Conservation (phyloP, 2,113 vertebrate genomes). For the Cyphomyrus plagiostoma region DNA sequence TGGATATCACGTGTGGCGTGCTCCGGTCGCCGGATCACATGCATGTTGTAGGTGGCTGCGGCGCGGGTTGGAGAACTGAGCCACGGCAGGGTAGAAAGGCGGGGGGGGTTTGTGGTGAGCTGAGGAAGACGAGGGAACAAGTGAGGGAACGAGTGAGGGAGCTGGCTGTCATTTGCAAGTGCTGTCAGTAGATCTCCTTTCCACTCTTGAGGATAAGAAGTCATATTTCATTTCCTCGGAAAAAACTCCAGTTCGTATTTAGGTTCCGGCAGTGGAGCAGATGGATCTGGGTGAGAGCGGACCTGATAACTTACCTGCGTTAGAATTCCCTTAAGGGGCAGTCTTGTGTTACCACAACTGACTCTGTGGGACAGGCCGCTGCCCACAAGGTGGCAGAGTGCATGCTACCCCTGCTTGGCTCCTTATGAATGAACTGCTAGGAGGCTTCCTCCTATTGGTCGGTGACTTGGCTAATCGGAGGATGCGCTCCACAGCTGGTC, state of each 20-base stretch:
- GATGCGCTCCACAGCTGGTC: slow-evolving; percentile 25
- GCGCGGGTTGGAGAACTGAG: slow-evolving; percentile 22
- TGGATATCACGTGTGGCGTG: slow-evolving; percentile 64
- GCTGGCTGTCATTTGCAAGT: neutral
- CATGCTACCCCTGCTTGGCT: slow-evolving; percentile 43
- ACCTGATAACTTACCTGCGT: neutral
- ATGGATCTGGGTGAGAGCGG: neutral
- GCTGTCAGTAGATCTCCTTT: neutral
- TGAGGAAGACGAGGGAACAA: neutral
- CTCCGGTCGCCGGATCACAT: slow-evolving; percentile 63
- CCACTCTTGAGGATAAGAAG: neutral
- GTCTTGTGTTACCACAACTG: neutral
- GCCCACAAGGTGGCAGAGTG: slow-evolving; percentile 25
- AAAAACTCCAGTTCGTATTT: neutral
- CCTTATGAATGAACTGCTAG: slow-evolving; percentile 63
- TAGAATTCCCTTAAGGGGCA: neutral
- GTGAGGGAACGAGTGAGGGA: neutral
- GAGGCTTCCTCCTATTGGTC: slow-evolving; percentile 50
- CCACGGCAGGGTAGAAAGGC: neutral
- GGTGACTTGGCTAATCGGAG: slow-evolving; percentile 34
- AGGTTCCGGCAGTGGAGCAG: neutral
- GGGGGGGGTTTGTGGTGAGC: neutral
- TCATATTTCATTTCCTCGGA: neutral
- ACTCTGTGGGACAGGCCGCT: neutral
- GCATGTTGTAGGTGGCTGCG: slow-evolving; percentile 52